A percentile compares a stretch with the other conserved stretches of the same genome.
Conservation (phyloP, 2,797 vertebrate species). For the Yasuhikotakia modesta region DNA sequence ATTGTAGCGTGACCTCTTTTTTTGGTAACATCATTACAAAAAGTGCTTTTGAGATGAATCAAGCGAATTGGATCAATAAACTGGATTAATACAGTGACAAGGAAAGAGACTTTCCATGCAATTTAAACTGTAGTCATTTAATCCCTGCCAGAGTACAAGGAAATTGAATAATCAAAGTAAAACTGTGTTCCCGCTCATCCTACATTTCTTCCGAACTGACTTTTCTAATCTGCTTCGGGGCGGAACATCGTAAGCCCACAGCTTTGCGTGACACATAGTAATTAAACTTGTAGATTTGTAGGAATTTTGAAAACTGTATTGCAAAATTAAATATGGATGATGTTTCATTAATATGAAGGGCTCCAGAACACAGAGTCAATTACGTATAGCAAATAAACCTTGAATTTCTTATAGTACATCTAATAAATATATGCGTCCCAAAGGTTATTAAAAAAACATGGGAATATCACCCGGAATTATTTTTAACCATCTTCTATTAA, state of each 20-base stretch:
- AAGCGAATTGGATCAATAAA: constrained; percentile 45
- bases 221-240: constrained; percentile 57
- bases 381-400: constrained; percentile 16
- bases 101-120: constrained; percentile 39
- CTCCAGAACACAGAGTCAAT: constrained; percentile 4
- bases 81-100: constrained; percentile 42
- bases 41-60: constrained; percentile 49
- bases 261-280: constrained; percentile 48
- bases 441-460: background rate
- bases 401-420: background rate
- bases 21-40: constrained; percentile 44
- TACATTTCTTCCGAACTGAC: constrained; percentile 35
- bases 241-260: constrained; percentile 37
- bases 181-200: constrained; percentile 42
- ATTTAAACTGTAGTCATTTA: constrained; percentile 55
- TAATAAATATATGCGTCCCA: background rate
- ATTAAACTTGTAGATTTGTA: constrained; percentile 47
- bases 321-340: constrained; percentile 43
- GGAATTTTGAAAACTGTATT: constrained; percentile 33
- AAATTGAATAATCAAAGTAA: constrained; percentile 59
- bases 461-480: background rate
- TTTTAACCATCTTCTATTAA: background rate
- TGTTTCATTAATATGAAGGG: constrained; percentile 19
- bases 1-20: background rate
- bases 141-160: constrained; percentile 50